These are phyloP conservation scores for Lamproptera curius DNA, from an alignment of 2,888 invertebrate species.

Conservation along the genomic window DNA sequence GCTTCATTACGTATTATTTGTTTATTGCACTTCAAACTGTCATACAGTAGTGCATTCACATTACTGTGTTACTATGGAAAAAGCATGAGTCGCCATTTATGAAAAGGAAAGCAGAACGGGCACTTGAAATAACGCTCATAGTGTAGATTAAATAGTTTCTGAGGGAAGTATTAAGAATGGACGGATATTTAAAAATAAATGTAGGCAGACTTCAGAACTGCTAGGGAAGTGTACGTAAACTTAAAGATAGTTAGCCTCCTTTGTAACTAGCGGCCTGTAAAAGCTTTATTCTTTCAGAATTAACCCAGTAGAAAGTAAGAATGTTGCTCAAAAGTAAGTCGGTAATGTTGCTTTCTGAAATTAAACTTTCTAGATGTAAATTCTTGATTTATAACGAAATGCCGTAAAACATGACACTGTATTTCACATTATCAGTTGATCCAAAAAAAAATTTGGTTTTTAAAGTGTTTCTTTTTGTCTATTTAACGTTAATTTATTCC, in stretches of 20 bases:
- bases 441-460: too few species aligned
- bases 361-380: neutral
- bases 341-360: neutral
- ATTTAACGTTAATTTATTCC: neutral
- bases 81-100: neutral
- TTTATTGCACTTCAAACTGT: neutral
- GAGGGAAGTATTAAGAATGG: neutral
- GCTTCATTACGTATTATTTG: neutral
- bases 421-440: too few species aligned
- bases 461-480: too few species aligned
- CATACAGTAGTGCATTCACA: neutral
- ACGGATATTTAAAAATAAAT: neutral
- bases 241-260: constrained; percentile 57
- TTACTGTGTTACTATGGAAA: neutral
- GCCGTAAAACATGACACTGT: too few species aligned
- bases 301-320: neutral
- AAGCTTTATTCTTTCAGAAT: constrained; percentile 23
- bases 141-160: neutral
- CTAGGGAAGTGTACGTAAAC: constrained; percentile 28
- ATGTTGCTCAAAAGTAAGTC: neutral
- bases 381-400: neutral
- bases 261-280: constrained; percentile 52
- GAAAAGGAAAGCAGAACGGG: neutral
- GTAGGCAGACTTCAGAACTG: neutral
- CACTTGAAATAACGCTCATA: neutral